Conservation (phyloP, 2,888 invertebrate species). For the Morpho deidamia region DNA sequence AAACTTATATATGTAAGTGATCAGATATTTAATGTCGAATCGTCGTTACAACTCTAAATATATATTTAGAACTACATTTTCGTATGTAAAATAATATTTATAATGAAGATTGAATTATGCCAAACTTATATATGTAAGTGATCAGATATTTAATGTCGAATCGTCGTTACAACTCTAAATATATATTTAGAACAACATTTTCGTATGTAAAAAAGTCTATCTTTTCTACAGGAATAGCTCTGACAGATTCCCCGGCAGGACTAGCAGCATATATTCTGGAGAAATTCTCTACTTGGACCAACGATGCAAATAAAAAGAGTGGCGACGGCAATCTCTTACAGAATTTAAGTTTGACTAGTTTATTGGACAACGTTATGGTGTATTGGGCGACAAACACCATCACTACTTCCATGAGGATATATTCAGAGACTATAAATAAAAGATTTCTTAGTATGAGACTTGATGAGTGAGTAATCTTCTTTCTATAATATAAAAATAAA, state of each 20-base stretch:
- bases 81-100: not conserved
- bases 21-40: no score
- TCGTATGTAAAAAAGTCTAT: not conserved
- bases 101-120: no score
- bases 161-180: not conserved
- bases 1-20: no score
- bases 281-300: slow-evolving; percentile 88
- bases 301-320: slow-evolving; percentile 61
- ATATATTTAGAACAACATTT: not conserved
- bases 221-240: slow-evolving; percentile 76
- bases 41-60: not conserved
- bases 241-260: slow-evolving; percentile 89
- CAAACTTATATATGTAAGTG: no score
- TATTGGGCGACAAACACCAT: slow-evolving; percentile 72
- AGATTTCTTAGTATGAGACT: slow-evolving; percentile 34
- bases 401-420: slow-evolving; percentile 73
- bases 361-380: slow-evolving; percentile 76
- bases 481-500: not conserved
- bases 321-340: slow-evolving; percentile 82
- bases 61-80: not conserved
- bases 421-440: slow-evolving; percentile 76
- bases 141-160: no score
- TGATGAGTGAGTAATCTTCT: slow-evolving; percentile 45
- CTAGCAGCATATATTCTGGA: slow-evolving; percentile 94
- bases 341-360: slow-evolving; percentile 53